Evolutionary conservation across 2,888 invertebrate species (phyloP).

Genomic region (Lithophane leautieri): DNA sequence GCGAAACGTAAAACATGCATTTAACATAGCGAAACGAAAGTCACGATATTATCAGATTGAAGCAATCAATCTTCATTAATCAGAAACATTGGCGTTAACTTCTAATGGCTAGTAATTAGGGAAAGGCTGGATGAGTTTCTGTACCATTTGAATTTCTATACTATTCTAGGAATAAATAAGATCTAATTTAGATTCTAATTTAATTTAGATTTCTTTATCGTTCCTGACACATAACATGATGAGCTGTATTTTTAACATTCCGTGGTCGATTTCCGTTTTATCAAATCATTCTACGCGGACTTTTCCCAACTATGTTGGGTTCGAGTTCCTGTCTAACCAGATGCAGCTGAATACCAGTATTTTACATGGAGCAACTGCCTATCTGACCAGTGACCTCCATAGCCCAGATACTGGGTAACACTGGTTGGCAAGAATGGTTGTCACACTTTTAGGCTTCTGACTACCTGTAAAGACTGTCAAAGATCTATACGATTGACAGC

Average conservation of each 20-base stretch:
- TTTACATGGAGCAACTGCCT: background rate
- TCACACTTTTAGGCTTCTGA: background rate
- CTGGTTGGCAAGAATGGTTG: background rate
- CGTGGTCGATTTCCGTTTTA: background rate
- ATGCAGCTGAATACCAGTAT: background rate
- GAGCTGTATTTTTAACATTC: constrained; percentile 12
- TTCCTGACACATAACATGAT: background rate
- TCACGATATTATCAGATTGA: constrained; percentile 75
- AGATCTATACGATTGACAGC: background rate
- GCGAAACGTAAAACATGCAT: constrained; percentile 37
- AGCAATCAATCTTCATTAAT: constrained; percentile 83
- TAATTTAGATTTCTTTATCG: background rate
- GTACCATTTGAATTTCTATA: constrained; percentile 34
- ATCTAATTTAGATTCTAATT: constrained; percentile 10
- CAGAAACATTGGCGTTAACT: constrained; percentile 77
- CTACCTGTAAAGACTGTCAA: background rate
- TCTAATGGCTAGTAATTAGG: constrained; percentile 82
- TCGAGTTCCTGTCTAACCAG: background rate
- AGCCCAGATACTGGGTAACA: background rate
- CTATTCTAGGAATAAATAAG: constrained; percentile 17
- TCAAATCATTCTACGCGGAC: background rate
- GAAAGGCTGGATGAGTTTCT: constrained; percentile 68
- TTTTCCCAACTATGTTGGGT: background rate
- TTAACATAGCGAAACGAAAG: constrained; percentile 62
- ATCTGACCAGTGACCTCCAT: background rate